phyloP scores from a whole-genome alignment of 2,888 invertebrate species.

The Caenorhabditis imperialis region DNA sequence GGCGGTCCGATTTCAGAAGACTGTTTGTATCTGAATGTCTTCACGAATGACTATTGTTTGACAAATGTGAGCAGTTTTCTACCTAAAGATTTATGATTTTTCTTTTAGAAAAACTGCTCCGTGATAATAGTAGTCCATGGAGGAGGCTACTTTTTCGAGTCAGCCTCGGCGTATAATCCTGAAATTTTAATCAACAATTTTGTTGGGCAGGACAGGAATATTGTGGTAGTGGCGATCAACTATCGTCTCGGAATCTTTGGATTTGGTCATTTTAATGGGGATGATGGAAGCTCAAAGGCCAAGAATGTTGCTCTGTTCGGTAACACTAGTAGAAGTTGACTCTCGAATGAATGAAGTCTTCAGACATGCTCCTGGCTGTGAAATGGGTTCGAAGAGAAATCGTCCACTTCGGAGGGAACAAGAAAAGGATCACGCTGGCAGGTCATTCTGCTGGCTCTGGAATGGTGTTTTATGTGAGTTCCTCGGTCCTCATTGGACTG shows the following conservation, averaged over 20 bases:
- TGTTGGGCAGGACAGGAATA: conserved; percentile 52
- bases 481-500: not conserved
- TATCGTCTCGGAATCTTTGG: conserved; percentile 55
- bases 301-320: conserved; percentile 44
- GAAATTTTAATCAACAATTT: conserved; percentile 59
- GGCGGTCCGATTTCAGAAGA: conserved; percentile 56
- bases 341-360: too few relatives aligned
- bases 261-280: conserved; percentile 41
- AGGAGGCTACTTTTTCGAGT: conserved; percentile 37
- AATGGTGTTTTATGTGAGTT: conserved; percentile 13
- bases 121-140: conserved; percentile 56
- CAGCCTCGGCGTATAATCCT: conserved; percentile 38
- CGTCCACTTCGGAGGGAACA: conserved; percentile 45
- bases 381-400: conserved; percentile 50
- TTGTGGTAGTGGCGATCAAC: conserved; percentile 47
- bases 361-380: conserved; percentile 29
- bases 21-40: conserved; percentile 56
- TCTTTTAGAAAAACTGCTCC: conserved; percentile 53
- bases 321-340: not conserved
- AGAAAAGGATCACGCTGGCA: conserved; percentile 38
- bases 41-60: conserved; percentile 52
- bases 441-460: conserved; percentile 58
- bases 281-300: conserved; percentile 10
- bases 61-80: conserved; percentile 2
- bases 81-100: not conserved